These are phyloP conservation scores for Desmodus rotundus DNA, from an alignment of 2,113 vertebrate genomes.

Conservation along the genomic window DNA sequence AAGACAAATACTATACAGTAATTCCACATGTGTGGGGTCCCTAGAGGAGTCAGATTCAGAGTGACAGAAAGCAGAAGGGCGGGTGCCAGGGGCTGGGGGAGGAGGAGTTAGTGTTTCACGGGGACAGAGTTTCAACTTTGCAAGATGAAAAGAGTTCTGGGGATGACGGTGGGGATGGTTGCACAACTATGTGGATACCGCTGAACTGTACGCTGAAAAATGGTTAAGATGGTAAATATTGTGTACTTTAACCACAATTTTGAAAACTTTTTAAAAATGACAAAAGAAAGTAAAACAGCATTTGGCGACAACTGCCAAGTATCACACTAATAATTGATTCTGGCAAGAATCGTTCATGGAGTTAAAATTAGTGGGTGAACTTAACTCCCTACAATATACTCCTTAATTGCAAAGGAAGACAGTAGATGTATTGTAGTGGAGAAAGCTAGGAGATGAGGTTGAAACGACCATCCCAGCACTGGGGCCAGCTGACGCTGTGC, in stretches of 20 bases:
- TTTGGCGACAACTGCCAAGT: not conserved
- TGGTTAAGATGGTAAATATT: not conserved
- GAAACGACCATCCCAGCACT: not conserved
- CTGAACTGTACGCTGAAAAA: too few relatives aligned
- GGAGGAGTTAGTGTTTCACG: too few relatives aligned
- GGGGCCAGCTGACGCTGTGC: not conserved
- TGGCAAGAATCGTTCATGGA: not conserved
- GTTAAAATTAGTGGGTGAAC: not conserved
- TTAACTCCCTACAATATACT: not conserved
- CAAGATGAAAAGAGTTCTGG: too few relatives aligned
- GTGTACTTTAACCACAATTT: not conserved
- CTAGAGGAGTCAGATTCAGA: too few relatives aligned
- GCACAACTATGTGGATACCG: too few relatives aligned
- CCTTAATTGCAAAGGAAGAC: not conserved
- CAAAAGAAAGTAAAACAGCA: not conserved
- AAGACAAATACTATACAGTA: not conserved
- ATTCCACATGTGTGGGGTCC: not conserved
- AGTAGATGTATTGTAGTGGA: not conserved
- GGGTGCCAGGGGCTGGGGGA: too few relatives aligned
- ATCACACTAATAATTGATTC: not conserved
- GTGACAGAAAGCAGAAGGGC: too few relatives aligned
- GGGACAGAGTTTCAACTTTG: too few relatives aligned
- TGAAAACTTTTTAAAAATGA: not conserved
- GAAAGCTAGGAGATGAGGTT: not conserved
- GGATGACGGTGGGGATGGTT: too few relatives aligned